These are phyloP conservation scores for Branchipolynoe longqiensis DNA, from an alignment of 2,888 invertebrate species.

Conservation along the genomic window DNA sequence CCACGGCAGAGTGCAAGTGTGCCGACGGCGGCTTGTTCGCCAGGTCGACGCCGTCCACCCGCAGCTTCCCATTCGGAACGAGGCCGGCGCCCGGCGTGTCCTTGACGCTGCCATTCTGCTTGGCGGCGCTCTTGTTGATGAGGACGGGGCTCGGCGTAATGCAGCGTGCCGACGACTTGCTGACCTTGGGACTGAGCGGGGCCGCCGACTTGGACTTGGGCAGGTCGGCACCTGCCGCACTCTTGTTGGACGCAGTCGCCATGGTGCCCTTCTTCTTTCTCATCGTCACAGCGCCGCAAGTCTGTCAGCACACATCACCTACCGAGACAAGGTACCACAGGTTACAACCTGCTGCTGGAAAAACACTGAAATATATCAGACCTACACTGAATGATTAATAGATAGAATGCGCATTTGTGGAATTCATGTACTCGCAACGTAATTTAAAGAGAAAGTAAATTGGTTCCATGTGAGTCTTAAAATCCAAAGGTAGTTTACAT, in stretches of 20 bases:
- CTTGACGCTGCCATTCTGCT: conserved; percentile 16
- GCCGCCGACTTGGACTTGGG: not conserved
- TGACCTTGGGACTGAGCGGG: not conserved
- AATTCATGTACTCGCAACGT: too few relatives aligned
- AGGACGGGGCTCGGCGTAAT: conserved; percentile 41
- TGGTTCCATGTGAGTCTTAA: too few relatives aligned
- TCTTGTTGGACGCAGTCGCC: conserved; percentile 18
- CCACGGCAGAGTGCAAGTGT: not conserved
- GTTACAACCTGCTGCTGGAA: too few relatives aligned
- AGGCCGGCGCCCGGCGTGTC: too few relatives aligned
- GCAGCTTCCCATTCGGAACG: conserved; percentile 29
- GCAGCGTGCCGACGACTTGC: not conserved
- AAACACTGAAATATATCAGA: too few relatives aligned
- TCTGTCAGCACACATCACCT: not conserved
- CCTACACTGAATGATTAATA: too few relatives aligned
- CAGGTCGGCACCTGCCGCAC: not conserved
- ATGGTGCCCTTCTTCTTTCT: conserved; percentile 51
- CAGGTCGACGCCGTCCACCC: not conserved
- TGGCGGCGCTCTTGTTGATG: conserved; percentile 3
- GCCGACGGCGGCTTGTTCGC: not conserved
- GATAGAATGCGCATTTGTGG: too few relatives aligned
- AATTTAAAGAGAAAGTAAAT: too few relatives aligned
- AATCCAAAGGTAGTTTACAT: too few relatives aligned
- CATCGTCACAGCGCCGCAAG: conserved; percentile 22
- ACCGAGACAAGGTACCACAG: too few relatives aligned